Conservation (phyloP, 2,888 invertebrate genomes). For the Exocentrus adspersus region DNA sequence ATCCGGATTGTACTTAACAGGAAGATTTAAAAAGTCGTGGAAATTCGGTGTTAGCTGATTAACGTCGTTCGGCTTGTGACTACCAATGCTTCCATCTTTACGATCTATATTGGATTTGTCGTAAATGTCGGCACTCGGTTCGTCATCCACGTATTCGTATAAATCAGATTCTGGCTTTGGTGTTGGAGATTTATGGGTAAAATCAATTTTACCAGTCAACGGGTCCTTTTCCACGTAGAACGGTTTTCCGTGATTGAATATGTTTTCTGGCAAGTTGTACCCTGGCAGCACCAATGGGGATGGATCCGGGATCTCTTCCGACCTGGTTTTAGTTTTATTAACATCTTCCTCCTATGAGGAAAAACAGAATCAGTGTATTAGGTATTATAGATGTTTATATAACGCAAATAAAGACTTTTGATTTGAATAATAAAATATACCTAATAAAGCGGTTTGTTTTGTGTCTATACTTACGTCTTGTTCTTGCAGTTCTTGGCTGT, state of each 20-base stretch:
- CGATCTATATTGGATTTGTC: conserved; percentile 62
- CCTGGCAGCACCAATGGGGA: conserved; percentile 61
- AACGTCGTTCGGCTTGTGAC: conserved; percentile 70
- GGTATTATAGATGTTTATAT: neutral
- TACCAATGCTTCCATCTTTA: conserved; percentile 60
- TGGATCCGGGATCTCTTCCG: conserved; percentile 61
- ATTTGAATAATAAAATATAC: no score
- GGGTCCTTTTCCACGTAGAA: conserved; percentile 77
- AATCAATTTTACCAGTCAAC: conserved; percentile 73
- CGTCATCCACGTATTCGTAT: conserved; percentile 56
- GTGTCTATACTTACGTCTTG: conserved; percentile 21
- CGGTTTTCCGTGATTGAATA: conserved; percentile 76
- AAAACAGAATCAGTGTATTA: no score
- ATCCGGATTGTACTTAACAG: conserved; percentile 74
- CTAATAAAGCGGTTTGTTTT: neutral
- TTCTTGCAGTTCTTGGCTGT: conserved; percentile 40
- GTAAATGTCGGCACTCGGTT: conserved; percentile 54
- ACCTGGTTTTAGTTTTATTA: conserved; percentile 24
- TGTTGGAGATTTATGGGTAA: conserved; percentile 67
- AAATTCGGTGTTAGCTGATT: conserved; percentile 72
- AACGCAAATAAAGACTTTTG: neutral
- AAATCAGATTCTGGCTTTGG: conserved; percentile 54
- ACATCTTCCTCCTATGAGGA: neutral
- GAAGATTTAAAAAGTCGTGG: conserved; percentile 75
- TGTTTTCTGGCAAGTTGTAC: conserved; percentile 66